A percentile compares a stretch with the other conserved stretches of the same genome.
Evolutionary conservation across 2,888 invertebrate genomes (phyloP).

Genomic region (Caenorhabditis sp.): DNA sequence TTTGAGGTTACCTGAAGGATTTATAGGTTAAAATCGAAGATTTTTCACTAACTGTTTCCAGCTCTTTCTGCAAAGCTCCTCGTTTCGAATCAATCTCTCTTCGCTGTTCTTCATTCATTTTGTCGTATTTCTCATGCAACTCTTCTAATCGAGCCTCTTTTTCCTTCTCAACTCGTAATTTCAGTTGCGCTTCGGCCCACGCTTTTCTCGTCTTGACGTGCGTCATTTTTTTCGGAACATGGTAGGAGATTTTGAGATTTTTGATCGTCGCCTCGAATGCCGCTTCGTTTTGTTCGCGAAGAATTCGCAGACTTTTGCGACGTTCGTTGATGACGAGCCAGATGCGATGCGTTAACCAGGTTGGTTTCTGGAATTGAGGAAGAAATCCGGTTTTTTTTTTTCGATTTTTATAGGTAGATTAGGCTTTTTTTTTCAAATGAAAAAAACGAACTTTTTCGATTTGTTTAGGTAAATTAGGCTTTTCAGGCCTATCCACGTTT

Average conservation of each 20-base stretch:
- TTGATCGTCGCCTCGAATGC: conserved; percentile 54
- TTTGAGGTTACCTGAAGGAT: conserved; percentile 15
- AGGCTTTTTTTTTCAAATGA: no score
- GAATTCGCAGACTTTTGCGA: conserved; percentile 55
- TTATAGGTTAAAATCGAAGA: not conserved
- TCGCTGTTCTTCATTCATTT: conserved; percentile 41
- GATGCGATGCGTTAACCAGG: conserved; percentile 62
- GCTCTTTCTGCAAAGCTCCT: conserved; percentile 41
- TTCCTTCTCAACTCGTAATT: conserved; percentile 60
- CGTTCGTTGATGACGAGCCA: conserved; percentile 61
- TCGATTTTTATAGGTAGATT: no score
- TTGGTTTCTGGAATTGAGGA: conserved; percentile 50
- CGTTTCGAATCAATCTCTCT: conserved; percentile 40
- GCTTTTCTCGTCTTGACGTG: conserved; percentile 62
- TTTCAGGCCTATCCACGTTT: no score
- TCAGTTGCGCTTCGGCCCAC: conserved; percentile 66
- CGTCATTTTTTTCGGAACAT: conserved; percentile 61
- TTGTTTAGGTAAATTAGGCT: no score
- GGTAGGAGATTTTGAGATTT: conserved; percentile 66
- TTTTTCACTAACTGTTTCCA: conserved; percentile 25
- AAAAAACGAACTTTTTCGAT: no score
- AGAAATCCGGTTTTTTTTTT: no score
- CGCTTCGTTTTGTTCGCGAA: conserved; percentile 51
- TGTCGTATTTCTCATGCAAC: conserved; percentile 45
- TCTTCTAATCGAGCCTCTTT: conserved; percentile 63